These are phyloP conservation scores for Ormyrus labotus DNA, from an alignment of 2,888 invertebrate species.

Conservation along the genomic window DNA sequence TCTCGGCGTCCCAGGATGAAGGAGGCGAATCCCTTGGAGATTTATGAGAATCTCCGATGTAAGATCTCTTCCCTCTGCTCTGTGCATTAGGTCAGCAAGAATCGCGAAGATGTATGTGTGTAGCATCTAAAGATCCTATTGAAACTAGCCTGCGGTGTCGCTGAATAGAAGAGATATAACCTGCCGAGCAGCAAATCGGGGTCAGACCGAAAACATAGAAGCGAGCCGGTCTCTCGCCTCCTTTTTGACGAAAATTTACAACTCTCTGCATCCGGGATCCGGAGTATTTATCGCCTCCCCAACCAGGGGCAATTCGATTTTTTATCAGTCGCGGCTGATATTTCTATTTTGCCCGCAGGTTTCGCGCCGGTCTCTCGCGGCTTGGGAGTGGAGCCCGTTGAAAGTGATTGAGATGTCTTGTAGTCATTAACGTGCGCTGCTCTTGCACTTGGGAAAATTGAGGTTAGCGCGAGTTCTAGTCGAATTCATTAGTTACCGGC, in stretches of 20 bases:
- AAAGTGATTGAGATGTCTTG: background rate
- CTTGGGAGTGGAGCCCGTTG: background rate
- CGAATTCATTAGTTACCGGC: too few relatives aligned
- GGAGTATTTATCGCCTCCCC: background rate
- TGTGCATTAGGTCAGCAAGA: slow-evolving; percentile 21
- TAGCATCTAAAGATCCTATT: slow-evolving; percentile 19
- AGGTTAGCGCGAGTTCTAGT: too few relatives aligned
- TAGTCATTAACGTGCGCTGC: too few relatives aligned
- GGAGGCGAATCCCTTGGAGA: slow-evolving; percentile 49
- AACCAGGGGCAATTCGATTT: background rate
- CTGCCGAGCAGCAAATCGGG: slow-evolving; percentile 20
- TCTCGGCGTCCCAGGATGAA: slow-evolving; percentile 19
- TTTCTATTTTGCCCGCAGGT: too few relatives aligned
- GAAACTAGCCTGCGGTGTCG: slow-evolving; percentile 2
- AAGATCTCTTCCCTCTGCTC: slow-evolving; percentile 34
- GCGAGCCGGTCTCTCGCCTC: background rate
- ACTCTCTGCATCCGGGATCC: background rate
- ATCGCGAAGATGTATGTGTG: slow-evolving; percentile 16
- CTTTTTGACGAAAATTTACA: slow-evolving; percentile 34
- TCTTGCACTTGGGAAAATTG: too few relatives aligned
- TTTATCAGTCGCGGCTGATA: slow-evolving; percentile 1
- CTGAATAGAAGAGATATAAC: slow-evolving; percentile 2
- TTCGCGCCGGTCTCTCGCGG: too few relatives aligned
- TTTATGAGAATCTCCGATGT: slow-evolving; percentile 56
- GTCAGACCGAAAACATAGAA: slow-evolving; percentile 35